phyloP scores from a whole-genome alignment of 2,797 vertebrate genomes.

The Tenualosa ilisha region DNA sequence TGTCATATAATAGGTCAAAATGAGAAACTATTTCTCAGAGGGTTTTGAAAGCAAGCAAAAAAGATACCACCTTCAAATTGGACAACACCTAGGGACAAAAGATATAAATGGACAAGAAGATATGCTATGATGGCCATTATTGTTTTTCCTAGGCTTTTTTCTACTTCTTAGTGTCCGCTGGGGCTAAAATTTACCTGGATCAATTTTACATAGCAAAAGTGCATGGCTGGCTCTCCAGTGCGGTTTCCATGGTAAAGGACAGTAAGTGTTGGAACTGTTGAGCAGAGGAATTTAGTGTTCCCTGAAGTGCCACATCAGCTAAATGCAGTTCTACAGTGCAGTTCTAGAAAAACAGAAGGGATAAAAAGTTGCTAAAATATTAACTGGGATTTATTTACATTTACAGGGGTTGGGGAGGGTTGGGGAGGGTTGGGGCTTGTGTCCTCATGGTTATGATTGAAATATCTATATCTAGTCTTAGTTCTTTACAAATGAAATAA shows the following conservation, averaged over 20 bases:
- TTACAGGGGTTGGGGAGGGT: neutral
- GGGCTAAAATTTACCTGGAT: neutral
- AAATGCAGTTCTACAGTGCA: neutral
- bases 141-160: neutral
- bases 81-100: neutral
- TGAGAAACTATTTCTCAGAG: neutral
- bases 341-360: neutral
- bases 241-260: neutral
- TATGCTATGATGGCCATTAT: conserved; percentile 10
- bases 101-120: neutral
- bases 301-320: neutral
- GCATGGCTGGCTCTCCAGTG: neutral
- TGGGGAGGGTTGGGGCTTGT: neutral
- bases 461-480: neutral
- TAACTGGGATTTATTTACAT: neutral
- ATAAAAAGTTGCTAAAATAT: neutral
- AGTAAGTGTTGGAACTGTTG: neutral
- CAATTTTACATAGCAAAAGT: neutral
- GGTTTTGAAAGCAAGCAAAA: neutral
- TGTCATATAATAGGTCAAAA: neutral
- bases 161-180: neutral
- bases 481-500: neutral
- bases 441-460: neutral
- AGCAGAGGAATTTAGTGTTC: neutral
- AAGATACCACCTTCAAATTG: neutral